Evolutionary conservation across 2,888 invertebrate genomes (phyloP).

Genomic region (Amphipoea lucens): DNA sequence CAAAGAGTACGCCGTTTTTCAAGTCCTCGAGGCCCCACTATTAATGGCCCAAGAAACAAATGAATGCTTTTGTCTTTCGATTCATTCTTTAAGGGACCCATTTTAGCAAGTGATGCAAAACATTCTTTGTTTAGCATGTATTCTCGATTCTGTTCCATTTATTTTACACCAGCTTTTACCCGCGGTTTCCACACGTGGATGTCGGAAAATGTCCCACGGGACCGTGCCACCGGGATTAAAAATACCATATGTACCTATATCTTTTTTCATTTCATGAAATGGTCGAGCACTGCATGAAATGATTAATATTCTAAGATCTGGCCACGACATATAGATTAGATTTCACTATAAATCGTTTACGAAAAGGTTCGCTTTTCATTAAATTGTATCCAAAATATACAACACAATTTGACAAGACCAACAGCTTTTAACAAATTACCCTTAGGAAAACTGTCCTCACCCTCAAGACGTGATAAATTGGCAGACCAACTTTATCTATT

Average conservation of each 20-base stretch:
- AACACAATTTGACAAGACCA: not conserved
- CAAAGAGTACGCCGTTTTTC: too few species aligned
- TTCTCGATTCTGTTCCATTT: not conserved
- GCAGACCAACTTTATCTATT: slow-evolving; percentile 26
- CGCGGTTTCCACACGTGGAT: not conserved
- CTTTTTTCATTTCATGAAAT: too few species aligned
- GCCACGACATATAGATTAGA: not conserved
- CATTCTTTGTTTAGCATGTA: not conserved
- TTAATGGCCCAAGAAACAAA: not conserved
- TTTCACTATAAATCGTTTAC: not conserved
- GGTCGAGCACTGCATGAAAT: too few species aligned
- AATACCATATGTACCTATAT: too few species aligned
- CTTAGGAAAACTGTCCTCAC: slow-evolving; percentile 7
- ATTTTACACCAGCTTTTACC: not conserved
- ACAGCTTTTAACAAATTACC: not conserved
- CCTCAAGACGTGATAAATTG: slow-evolving; percentile 33
- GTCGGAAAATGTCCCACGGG: not conserved
- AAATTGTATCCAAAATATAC: not conserved
- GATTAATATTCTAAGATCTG: too few species aligned
- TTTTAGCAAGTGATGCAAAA: not conserved
- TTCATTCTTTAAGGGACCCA: not conserved
- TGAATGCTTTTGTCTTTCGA: not conserved
- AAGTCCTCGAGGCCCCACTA: not conserved
- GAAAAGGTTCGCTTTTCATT: not conserved
- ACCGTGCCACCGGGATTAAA: too few species aligned